phyloP scores from a whole-genome alignment of 2,797 vertebrate species.

The Rhincodon typus region DNA sequence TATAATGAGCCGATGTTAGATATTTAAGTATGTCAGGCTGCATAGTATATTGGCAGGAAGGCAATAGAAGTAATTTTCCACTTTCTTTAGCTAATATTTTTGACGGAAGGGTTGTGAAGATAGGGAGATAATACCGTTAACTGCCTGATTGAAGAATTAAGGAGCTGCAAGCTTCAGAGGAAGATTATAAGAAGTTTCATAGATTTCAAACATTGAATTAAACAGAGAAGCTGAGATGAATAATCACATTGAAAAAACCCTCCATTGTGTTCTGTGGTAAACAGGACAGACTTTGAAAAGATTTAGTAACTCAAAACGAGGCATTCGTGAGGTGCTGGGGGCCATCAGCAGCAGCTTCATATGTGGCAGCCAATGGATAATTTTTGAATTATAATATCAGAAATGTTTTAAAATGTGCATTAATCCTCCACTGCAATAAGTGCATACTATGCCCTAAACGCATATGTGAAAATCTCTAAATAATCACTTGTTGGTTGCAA shows the following conservation, averaged over 20 bases:
- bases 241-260: background rate
- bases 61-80: background rate
- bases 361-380: background rate
- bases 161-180: background rate
- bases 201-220: background rate
- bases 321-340: background rate
- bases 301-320: background rate
- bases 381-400: background rate
- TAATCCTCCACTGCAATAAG: slow-evolving; percentile 1
- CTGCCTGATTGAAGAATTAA: background rate
- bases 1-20: background rate
- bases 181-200: background rate
- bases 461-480: slow-evolving; percentile 2
- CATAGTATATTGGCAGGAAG: background rate
- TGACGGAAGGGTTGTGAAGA: background rate
- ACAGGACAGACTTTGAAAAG: background rate
- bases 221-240: background rate
- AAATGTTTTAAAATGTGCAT: slow-evolving; percentile 6
- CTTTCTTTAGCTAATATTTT: background rate
- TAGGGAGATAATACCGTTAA: background rate
- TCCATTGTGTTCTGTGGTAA: background rate
- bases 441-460: background rate
- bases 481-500: background rate
- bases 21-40: background rate
- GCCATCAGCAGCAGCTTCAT: background rate